Base-by-base conservation (phyloP, 1,140 invertebrate genomes). In the Thaumatotibia leucotreta region DNA sequence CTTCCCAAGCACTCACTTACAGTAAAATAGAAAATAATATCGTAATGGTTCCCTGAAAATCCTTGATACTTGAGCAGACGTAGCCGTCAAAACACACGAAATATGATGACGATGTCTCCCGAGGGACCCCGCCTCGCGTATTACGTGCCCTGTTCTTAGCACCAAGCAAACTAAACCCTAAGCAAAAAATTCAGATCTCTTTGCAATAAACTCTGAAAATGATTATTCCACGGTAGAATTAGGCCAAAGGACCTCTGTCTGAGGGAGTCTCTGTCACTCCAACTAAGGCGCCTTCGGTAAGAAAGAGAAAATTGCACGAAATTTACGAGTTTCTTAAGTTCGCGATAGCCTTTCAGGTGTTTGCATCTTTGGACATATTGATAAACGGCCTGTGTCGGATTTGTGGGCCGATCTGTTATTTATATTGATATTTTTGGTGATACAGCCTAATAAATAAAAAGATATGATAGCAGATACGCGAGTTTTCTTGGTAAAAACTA, bases 361-460 rank as follows among this genome's bases (percentile, higher is more conserved):
- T 27, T 52, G 50, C 50, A 52, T 23, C 23, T 52, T 52, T 52
- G 23, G 50, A 27, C 50, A 52, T 27, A 24, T 52, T 52, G 50
- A 52, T 52, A 27, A 52, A 52, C 23, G 50, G 50, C 22, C 23
- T 9, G n/a, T 24, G 50, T 27, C 23, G 22, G 50, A 52, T 52
- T 52, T 52, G 50, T 52, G 23, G 50, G 22, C 24, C 50, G 50
- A 23, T 20, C 49, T 50, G 49, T 50, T 20, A 22, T 50, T 22
- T 52, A 24, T 52, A 52, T 52, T n/a, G 20, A 24, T 23, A 52
- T 52, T 23, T 24, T 49, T 14, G 9, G 20, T 22, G 50, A 52
- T 52, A 52, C 50, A 52, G 50, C 22, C 20, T 52, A 52, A 52
- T 52, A 52, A 52, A 52, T 52, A 52, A 52, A 52, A 52, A 27